Percentiles rank a stretch among this genome's conserved stretches.
These are phyloP conservation scores for Dendrocincla tyrannina DNA, from an alignment of 2,797 vertebrate species.

Conservation along the genomic window DNA sequence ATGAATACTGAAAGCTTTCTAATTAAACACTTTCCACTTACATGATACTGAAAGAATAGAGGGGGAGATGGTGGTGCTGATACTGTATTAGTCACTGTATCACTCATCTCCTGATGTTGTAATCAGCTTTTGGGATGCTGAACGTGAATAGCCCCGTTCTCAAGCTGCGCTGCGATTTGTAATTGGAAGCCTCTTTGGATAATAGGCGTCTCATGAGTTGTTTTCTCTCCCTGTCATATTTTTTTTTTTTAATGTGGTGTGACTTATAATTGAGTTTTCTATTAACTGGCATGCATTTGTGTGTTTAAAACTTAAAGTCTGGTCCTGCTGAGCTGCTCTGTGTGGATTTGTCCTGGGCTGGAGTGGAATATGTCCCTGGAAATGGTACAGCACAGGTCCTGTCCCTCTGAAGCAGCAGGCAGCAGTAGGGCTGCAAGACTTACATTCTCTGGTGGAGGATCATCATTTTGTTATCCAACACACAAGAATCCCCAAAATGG, in stretches of 20 bases:
- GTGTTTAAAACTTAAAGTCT: not conserved
- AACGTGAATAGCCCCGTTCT: slow-evolving; percentile 48
- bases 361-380: not conserved
- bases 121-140: slow-evolving; percentile 57
- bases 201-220: slow-evolving; percentile 54
- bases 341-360: not conserved
- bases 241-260: slow-evolving; percentile 1
- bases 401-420: not conserved
- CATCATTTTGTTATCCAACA: fast-evolving
- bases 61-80: slow-evolving; percentile 42
- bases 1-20: slow-evolving; percentile 74
- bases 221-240: slow-evolving; percentile 38
- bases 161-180: slow-evolving; percentile 47
- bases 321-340: not conserved
- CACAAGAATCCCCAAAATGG: not conserved
- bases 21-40: slow-evolving; percentile 75
- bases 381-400: not conserved
- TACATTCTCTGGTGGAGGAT: not conserved
- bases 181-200: slow-evolving; percentile 67
- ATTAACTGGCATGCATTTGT: not conserved
- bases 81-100: slow-evolving; percentile 63
- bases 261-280: slow-evolving; percentile 46
- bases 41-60: slow-evolving; percentile 62
- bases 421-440: not conserved
- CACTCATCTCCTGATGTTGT: slow-evolving; percentile 59